These are phyloP conservation scores for Vannuccia rotundouncinata DNA, from an alignment of 2,888 invertebrate genomes.

Conservation along the genomic window DNA sequence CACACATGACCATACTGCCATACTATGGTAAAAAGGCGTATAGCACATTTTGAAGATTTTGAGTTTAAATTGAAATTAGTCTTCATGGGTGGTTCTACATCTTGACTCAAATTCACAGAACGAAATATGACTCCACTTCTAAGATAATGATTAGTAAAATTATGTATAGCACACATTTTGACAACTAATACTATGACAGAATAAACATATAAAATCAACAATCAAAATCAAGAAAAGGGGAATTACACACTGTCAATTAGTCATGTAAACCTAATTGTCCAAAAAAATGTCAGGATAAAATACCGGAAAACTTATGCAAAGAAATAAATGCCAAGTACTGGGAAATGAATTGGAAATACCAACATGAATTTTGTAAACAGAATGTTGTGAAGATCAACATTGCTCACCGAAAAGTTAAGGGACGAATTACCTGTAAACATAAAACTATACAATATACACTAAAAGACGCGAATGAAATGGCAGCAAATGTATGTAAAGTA, in stretches of 20 bases:
- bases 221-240: slow-evolving; percentile 2
- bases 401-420: slow-evolving; percentile 2
- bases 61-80: slow-evolving; percentile 9
- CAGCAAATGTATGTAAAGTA: slow-evolving; percentile 35
- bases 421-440: slow-evolving; percentile 1
- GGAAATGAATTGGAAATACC: slow-evolving; percentile 16
- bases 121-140: slow-evolving; percentile 9
- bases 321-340: slow-evolving; percentile 20
- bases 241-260: slow-evolving; percentile 10
- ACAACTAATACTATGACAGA: slow-evolving; percentile 24
- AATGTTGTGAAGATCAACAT: neutral
- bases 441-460: slow-evolving; percentile 32
- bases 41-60: slow-evolving; percentile 19
- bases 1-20: no score
- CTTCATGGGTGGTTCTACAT: slow-evolving; percentile 8
- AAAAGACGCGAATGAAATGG: slow-evolving; percentile 29
- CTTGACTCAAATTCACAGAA: neutral
- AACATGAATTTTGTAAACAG: slow-evolving; percentile 1
- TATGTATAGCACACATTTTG: slow-evolving; percentile 16
- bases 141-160: slow-evolving; percentile 5
- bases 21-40: slow-evolving; percentile 8
- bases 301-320: neutral
- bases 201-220: slow-evolving; percentile 14
- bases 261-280: slow-evolving; percentile 22
- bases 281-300: slow-evolving; percentile 5